Evolutionary conservation across 1,140 invertebrate species (phyloP).

Genomic region (Matsumurasca onukii): DNA sequence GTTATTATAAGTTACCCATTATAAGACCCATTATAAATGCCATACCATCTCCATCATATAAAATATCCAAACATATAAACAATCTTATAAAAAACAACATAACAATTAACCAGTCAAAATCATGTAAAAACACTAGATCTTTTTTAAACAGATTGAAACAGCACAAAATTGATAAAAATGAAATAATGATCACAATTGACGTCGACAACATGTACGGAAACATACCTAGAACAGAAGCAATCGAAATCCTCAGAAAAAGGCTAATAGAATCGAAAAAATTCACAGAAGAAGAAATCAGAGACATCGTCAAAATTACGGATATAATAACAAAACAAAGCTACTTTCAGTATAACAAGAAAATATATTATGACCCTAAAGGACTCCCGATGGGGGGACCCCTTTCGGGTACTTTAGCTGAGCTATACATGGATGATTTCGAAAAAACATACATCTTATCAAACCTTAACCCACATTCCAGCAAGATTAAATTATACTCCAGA

Average conservation of each 20-base stretch:
- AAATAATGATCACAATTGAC: background rate
- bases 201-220: constrained; percentile 7
- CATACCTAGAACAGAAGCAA: background rate
- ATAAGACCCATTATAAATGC: too few relatives aligned
- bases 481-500: too few relatives aligned
- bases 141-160: background rate
- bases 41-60: too few relatives aligned
- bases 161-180: background rate
- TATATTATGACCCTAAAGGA: background rate
- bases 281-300: background rate
- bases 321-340: background rate
- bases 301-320: background rate
- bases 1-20: too few relatives aligned
- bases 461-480: background rate
- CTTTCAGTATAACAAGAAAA: too few relatives aligned
- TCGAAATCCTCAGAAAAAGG: background rate
- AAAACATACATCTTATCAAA: too few relatives aligned
- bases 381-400: background rate
- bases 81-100: constrained; percentile 13
- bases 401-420: background rate
- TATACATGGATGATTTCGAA: too few relatives aligned
- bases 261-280: too few relatives aligned
- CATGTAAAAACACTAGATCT: background rate
- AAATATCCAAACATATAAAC: constrained; percentile 1
- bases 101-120: background rate